A percentile compares a stretch with the other conserved stretches of the same genome.
Evolutionary conservation across 2,888 invertebrate species (phyloP).

Genomic region (Pyrocoelia pectoralis): DNA sequence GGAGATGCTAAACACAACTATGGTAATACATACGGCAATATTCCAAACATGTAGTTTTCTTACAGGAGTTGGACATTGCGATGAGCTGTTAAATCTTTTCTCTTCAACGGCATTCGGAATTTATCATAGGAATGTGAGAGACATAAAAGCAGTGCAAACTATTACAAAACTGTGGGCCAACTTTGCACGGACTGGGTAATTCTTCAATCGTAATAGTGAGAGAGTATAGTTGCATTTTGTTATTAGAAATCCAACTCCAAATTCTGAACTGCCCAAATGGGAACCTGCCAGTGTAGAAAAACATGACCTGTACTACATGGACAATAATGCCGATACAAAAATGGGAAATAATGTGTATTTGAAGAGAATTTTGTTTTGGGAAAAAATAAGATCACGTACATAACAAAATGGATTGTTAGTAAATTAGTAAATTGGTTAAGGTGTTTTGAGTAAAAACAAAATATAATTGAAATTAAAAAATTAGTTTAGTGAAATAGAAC

Average conservation of each 20-base stretch:
- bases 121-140: not conserved
- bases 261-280: conserved; percentile 10
- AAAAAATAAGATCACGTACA: too few species aligned
- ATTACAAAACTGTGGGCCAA: not conserved
- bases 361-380: conserved; percentile 23
- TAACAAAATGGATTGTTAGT: too few species aligned
- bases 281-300: not conserved
- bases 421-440: too few species aligned
- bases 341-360: conserved; percentile 3
- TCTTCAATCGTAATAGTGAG: not conserved
- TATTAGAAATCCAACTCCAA: conserved; percentile 18
- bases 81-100: not conserved
- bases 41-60: not conserved
- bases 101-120: not conserved
- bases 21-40: not conserved
- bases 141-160: not conserved
- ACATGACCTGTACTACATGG: conserved; percentile 2
- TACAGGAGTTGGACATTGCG: not conserved
- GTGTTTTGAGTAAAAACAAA: too few species aligned
- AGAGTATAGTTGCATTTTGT: not conserved
- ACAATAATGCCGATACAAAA: not conserved
- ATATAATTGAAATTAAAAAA: too few species aligned
- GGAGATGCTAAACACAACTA: not conserved
- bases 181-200: not conserved
- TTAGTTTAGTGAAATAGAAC: too few species aligned